phyloP scores from a whole-genome alignment of 2,888 invertebrate species.

The Drepanosiphum platanoidis region DNA sequence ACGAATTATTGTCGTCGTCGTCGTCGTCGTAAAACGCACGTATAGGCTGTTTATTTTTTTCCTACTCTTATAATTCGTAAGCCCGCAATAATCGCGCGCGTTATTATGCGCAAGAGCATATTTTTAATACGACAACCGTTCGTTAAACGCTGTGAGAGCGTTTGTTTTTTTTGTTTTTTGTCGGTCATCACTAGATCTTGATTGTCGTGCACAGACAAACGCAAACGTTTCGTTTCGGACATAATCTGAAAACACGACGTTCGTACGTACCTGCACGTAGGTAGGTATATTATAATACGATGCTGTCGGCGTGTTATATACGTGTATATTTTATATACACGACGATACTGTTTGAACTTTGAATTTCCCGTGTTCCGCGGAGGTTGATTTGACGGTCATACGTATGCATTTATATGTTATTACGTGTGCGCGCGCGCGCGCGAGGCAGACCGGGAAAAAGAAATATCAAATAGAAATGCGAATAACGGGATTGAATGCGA shows the following conservation, averaged over 20 bases:
- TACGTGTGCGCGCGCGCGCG: too few species aligned
- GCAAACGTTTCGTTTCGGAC: not conserved
- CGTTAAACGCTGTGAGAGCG: slow-evolving; percentile 10
- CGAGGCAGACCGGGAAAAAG: not conserved
- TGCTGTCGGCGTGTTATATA: slow-evolving; percentile 6
- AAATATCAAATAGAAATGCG: slow-evolving; percentile 38
- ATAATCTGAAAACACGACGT: slow-evolving; percentile 1
- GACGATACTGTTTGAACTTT: slow-evolving; percentile 28
- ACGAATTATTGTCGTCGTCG: not conserved
- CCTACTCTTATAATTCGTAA: not conserved
- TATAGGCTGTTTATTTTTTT: too few species aligned
- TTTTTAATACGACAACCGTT: not conserved
- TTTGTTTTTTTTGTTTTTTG: not conserved
- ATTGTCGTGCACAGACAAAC: not conserved
- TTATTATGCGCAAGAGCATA: not conserved
- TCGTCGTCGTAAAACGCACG: not conserved
- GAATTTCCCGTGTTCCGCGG: slow-evolving; percentile 21
- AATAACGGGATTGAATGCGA: slow-evolving; percentile 42
- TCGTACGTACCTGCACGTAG: not conserved
- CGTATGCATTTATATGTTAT: too few species aligned
- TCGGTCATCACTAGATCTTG: not conserved
- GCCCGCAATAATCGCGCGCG: not conserved
- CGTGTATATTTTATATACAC: not conserved
- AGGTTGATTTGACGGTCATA: slow-evolving; percentile 25
- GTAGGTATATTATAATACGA: not conserved